Evolutionary conservation across 2,888 invertebrate species (phyloP).

Genomic region (Hydraecia micacea): DNA sequence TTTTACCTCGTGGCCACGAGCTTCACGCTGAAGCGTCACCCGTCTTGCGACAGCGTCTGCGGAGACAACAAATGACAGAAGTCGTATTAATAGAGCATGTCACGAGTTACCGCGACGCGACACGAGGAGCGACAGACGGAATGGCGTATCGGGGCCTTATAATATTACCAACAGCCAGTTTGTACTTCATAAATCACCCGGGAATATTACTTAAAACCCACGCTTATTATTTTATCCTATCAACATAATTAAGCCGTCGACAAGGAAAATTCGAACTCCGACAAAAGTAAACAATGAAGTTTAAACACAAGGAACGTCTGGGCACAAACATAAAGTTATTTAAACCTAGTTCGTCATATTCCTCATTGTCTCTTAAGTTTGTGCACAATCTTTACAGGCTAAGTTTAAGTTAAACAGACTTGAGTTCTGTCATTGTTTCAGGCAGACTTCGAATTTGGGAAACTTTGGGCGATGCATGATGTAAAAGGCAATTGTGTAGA

Average conservation of each 20-base stretch:
- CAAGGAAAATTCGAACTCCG: slow-evolving; percentile 15
- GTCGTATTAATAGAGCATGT: too few species aligned
- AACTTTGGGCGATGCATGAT: not conserved
- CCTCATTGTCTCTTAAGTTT: slow-evolving; percentile 27
- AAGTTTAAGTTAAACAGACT: slow-evolving; percentile 26
- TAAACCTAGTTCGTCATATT: slow-evolving; percentile 38
- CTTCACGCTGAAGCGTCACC: too few species aligned
- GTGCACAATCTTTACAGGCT: slow-evolving; percentile 26
- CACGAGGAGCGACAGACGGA: too few species aligned
- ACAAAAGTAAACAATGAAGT: slow-evolving; percentile 29
- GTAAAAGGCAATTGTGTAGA: not conserved
- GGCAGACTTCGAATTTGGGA: not conserved
- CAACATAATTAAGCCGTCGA: not conserved
- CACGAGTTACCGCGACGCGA: too few species aligned
- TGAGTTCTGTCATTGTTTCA: slow-evolving; percentile 30
- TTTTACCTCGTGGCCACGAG: too few species aligned
- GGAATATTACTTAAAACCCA: not conserved
- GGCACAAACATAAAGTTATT: slow-evolving; percentile 35
- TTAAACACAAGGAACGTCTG: slow-evolving; percentile 13
- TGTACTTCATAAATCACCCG: not conserved
- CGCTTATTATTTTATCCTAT: not conserved
- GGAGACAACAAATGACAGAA: too few species aligned
- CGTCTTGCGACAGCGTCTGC: too few species aligned
- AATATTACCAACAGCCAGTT: not conserved
- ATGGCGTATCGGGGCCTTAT: not conserved